These are phyloP conservation scores for Drosophila arawakana DNA, from an alignment of 1,140 invertebrate species.

Conservation along the genomic window DNA sequence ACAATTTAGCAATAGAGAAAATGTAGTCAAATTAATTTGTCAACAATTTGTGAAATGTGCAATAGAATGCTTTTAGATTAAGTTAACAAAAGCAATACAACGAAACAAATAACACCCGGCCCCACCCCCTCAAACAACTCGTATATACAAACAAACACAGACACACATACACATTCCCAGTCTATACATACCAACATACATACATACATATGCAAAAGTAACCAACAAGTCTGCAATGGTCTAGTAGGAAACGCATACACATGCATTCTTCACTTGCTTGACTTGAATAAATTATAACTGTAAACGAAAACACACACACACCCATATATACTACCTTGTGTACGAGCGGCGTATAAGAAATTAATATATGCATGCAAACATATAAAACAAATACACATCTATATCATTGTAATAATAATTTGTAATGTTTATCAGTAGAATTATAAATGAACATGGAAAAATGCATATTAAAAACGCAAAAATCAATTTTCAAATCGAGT, in stretches of 20 bases:
- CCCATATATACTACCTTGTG: slow-evolving; percentile 31
- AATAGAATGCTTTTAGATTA: slow-evolving; percentile 73
- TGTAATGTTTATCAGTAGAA: slow-evolving; percentile 81
- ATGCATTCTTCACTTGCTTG: slow-evolving; percentile 18
- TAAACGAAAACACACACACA: slow-evolving; percentile 32
- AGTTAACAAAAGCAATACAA: slow-evolving; percentile 46
- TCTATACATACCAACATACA: slow-evolving; percentile 27
- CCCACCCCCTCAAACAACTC: background rate
- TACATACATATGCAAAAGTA: slow-evolving; percentile 27
- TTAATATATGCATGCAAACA: slow-evolving; percentile 67
- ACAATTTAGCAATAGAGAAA: slow-evolving; percentile 37
- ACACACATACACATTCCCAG: slow-evolving; percentile 8
- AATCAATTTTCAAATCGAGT: slow-evolving; percentile 13
- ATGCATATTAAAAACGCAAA: slow-evolving; percentile 40
- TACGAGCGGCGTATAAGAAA: slow-evolving; percentile 69
- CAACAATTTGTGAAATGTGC: slow-evolving; percentile 55
- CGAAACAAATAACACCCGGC: slow-evolving; percentile 15
- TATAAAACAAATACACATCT: slow-evolving; percentile 30
- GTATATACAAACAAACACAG: slow-evolving; percentile 7
- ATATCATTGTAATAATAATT: slow-evolving; percentile 79
- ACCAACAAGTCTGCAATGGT: slow-evolving; percentile 38
- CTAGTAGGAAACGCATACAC: slow-evolving; percentile 31
- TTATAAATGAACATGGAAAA: slow-evolving; percentile 50
- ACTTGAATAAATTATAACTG: slow-evolving; percentile 51
- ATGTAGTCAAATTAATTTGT: slow-evolving; percentile 60